Conservation (phyloP, 2,888 invertebrate species). For the Himalopsyche kuldschensis region DNA sequence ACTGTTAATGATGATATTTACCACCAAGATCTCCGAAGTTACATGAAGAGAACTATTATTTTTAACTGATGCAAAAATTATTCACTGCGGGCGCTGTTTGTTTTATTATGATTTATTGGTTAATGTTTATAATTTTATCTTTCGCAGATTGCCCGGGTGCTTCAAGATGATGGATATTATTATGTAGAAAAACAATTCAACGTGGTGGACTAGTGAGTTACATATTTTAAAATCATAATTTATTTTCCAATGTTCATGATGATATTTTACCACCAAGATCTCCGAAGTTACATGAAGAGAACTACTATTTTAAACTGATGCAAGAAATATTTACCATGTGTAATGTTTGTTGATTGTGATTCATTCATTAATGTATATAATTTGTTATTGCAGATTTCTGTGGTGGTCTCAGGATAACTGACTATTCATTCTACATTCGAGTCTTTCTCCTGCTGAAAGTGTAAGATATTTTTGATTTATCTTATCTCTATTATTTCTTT, state of each 20-base stretch:
- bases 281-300: neutral
- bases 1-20: neutral
- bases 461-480: too few relatives aligned
- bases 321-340: neutral
- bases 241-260: neutral
- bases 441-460: too few relatives aligned
- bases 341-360: neutral
- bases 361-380: neutral
- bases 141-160: neutral
- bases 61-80: neutral
- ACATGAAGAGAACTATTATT: neutral
- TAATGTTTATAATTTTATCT: neutral
- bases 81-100: neutral
- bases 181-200: too few relatives aligned
- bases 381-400: neutral
- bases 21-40: neutral
- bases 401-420: too few relatives aligned
- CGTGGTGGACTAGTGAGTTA: too few relatives aligned
- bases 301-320: neutral
- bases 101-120: neutral
- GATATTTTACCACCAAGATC: neutral
- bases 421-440: too few relatives aligned
- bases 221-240: too few relatives aligned
- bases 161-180: too few relatives aligned
- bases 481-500: too few relatives aligned